Base-by-base conservation (phyloP, 2,888 invertebrate species). In the Hanleya hanleyi region DNA sequence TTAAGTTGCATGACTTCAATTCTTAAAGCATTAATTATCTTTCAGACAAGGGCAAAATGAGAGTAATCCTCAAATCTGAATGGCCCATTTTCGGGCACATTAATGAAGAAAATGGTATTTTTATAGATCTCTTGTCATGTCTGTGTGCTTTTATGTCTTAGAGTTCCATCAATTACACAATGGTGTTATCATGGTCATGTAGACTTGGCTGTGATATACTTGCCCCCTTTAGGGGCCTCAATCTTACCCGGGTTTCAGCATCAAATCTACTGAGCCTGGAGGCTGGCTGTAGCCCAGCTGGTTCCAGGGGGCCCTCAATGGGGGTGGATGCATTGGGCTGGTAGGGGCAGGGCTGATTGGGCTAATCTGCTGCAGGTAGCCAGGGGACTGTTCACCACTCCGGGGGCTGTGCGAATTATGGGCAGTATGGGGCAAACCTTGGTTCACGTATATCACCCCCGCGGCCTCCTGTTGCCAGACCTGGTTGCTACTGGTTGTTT, bases 291-390 rank as follows among this genome's bases (percentile, higher is more conserved):
- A 57, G 18, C 29, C 57, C 57, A 57, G 57, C 57, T 57, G 57
- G 57, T 57, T 57, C 57, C 57, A 57, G 4, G 57, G 57, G 4
- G 57, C 57, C 57, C 57, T 64, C 35, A 37, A 37, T 26, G n/a
- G 64, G 38, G 35, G n/a, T 22, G 35, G 18, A 18, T 36, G 64
- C 37, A 32, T 64, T 36, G 64, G 64, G 64, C 64, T 64, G 35
- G 35, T 37, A 7, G 77, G 78, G 6, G 77, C 85, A 12, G 85
- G 85, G 32, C 83, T 85, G 71, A 86, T 83, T 9, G 86, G 86
- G 67, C 84, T 84, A 62, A 83, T 74, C 73, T 85, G 85, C 66
- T 81, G 81, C 49, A 81, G 73, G 67, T 83, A 83, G 35, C 79
- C 77, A 9, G 83, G 81, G 7, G 84, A 83, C 22, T 70, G 74